Conservation (phyloP, 2,113 vertebrate genomes). For the Morone chrysops region DNA sequence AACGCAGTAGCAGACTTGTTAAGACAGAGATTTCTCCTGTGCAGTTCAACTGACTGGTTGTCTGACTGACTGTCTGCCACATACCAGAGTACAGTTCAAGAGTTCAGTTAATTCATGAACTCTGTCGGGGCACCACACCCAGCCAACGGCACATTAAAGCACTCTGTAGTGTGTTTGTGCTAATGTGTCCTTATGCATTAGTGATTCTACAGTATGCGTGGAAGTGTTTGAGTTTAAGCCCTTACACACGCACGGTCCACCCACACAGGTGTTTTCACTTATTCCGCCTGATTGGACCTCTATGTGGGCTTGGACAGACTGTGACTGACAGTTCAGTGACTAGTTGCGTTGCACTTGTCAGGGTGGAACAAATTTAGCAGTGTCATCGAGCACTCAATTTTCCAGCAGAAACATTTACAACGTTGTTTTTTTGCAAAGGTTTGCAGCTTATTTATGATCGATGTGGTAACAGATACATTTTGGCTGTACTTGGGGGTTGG, state of each 20-base stretch:
- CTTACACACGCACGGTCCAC: neutral
- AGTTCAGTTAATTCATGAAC: constrained; percentile 97
- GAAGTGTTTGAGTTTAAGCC: constrained; percentile 23
- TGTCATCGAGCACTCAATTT: neutral
- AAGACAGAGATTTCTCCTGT: constrained; percentile 38
- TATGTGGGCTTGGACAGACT: neutral
- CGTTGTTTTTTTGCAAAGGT: neutral
- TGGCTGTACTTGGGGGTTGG: neutral
- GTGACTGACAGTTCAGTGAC: constrained; percentile 26
- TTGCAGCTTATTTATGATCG: neutral
- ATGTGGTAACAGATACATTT: neutral
- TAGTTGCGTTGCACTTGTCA: neutral
- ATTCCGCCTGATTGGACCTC: constrained; percentile 58
- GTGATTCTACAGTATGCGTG: constrained; percentile 36
- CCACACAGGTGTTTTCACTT: constrained; percentile 64
- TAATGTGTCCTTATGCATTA: constrained; percentile 48
- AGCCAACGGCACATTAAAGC: constrained; percentile 55
- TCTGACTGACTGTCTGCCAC: constrained; percentile 90
- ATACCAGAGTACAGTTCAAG: constrained; percentile 93
- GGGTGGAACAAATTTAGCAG: neutral
- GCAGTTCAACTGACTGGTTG: constrained; percentile 71
- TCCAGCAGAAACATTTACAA: neutral
- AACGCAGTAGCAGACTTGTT: constrained; percentile 38
- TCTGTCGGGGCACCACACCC: constrained; percentile 88
- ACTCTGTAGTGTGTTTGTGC: constrained; percentile 16